Conservation (phyloP, 2,113 vertebrate genomes). For the Stegostoma tigrinum region DNA sequence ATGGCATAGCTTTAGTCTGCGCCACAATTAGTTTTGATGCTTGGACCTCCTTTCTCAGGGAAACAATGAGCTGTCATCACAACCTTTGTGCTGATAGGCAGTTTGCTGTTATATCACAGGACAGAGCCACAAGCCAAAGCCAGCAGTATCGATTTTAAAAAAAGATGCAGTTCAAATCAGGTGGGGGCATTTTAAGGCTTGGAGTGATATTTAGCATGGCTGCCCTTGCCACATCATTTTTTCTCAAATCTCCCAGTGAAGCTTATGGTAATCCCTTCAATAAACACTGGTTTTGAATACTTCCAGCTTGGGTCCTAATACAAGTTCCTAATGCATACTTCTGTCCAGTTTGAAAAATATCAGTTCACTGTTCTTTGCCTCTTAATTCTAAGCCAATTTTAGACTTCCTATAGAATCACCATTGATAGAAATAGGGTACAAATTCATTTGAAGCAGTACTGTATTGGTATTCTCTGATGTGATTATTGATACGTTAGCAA, state of each 20-base stretch:
- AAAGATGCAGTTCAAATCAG: not conserved
- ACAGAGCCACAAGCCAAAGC: not conserved
- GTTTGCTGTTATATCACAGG: not conserved
- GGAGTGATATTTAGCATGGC: not conserved
- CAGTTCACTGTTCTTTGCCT: not conserved
- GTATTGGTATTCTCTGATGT: too few relatives aligned
- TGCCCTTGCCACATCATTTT: not conserved
- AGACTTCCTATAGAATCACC: too few relatives aligned
- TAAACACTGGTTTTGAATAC: not conserved
- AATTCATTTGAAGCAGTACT: too few relatives aligned
- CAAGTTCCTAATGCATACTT: not conserved
- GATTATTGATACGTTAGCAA: not conserved
- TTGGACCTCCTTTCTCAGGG: not conserved
- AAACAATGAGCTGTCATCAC: not conserved
- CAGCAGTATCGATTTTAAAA: not conserved
- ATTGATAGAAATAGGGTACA: too few relatives aligned
- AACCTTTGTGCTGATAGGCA: not conserved
- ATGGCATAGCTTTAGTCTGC: not conserved
- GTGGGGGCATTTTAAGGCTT: not conserved
- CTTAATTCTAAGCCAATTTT: not conserved
- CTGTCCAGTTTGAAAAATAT: not conserved
- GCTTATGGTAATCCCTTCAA: not conserved
- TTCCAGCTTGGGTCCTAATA: not conserved
- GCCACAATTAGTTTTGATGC: not conserved
- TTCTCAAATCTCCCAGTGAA: not conserved